Evolutionary conservation across 2,888 invertebrate genomes (phyloP).

Genomic region (Uloborus plumipes): DNA sequence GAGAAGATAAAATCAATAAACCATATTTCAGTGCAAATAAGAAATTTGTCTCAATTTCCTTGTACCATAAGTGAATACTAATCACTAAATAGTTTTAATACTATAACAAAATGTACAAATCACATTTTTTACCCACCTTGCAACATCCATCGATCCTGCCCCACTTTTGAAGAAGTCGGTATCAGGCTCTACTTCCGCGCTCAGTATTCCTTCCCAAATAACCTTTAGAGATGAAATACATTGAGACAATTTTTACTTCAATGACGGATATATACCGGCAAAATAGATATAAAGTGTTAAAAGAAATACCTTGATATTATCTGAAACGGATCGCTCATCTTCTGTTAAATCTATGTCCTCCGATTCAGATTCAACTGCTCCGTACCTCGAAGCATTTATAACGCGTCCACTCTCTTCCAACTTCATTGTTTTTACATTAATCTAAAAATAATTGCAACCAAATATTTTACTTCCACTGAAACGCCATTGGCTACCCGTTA

Average conservation of each 20-base stretch:
- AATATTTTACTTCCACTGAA: too few relatives aligned
- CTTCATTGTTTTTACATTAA: conserved; percentile 83
- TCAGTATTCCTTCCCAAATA: conserved; percentile 89
- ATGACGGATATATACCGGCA: too few relatives aligned
- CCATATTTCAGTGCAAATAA: too few relatives aligned
- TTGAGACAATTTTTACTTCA: too few relatives aligned
- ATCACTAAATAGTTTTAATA: too few relatives aligned
- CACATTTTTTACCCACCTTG: conserved; percentile 73
- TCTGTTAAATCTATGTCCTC: conserved; percentile 74
- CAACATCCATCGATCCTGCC: conserved; percentile 98
- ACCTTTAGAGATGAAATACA: conserved; percentile 72
- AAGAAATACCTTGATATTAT: neutral
- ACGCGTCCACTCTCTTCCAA: conserved; percentile 80
- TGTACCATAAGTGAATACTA: too few relatives aligned
- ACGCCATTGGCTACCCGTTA: too few relatives aligned
- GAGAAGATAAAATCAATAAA: too few relatives aligned
- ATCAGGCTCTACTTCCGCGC: conserved; percentile 80
- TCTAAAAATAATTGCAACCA: conserved; percentile 72
- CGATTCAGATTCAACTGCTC: conserved; percentile 75
- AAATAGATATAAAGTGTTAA: too few relatives aligned
- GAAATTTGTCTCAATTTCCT: too few relatives aligned
- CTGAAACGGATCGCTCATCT: neutral
- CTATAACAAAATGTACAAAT: neutral
- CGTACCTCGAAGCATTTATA: conserved; percentile 84
- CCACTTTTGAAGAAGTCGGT: conserved; percentile 95